Conservation (phyloP, 1,140 invertebrate species). For the Aphaenogaster ashmeadi region DNA sequence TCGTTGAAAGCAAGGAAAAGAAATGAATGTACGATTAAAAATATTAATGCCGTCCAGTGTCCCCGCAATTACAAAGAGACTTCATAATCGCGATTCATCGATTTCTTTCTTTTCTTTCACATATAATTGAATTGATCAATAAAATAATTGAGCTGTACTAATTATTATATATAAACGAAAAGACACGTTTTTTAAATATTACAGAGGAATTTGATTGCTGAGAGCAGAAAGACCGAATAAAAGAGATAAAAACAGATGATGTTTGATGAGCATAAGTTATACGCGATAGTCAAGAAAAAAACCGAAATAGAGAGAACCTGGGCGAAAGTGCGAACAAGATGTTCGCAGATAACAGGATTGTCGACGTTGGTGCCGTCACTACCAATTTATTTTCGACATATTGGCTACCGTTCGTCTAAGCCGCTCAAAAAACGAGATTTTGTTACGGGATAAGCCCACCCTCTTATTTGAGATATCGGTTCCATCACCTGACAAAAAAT, state of each 20-base stretch:
- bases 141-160: background rate
- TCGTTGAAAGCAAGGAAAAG: background rate
- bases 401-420: constrained; percentile 30
- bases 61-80: background rate
- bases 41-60: background rate
- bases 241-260: background rate
- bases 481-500: constrained; percentile 54
- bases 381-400: constrained; percentile 76
- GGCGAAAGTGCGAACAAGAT: constrained; percentile 10
- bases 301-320: background rate
- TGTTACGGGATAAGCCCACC: constrained; percentile 52
- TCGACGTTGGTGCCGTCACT: constrained; percentile 47
- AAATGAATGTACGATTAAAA: background rate
- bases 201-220: background rate
- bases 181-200: background rate
- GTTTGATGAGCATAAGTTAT: constrained; percentile 27
- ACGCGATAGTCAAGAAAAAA: constrained; percentile 43
- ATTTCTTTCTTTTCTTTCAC: background rate
- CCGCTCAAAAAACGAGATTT: constrained; percentile 55
- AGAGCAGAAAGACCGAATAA: background rate
- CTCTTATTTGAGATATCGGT: constrained; percentile 60
- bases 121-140: background rate
- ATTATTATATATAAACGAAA: background rate
- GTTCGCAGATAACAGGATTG: constrained; percentile 59
- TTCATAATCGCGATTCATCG: background rate